Conservation (phyloP, 1,140 invertebrate species). For the Apis laboriosa region DNA sequence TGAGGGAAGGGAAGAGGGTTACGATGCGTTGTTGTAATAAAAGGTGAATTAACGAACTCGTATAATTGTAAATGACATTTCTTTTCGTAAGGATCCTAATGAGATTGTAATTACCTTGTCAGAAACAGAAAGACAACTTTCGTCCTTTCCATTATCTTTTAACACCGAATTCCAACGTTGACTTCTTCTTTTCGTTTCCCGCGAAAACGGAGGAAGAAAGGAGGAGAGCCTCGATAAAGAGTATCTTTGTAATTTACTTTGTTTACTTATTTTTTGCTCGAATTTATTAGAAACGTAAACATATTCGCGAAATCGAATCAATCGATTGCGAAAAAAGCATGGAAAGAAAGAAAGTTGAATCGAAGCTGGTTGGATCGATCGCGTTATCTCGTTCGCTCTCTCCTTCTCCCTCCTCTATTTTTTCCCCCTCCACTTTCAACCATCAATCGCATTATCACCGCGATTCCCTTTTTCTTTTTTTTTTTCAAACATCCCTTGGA, state of each 20-base stretch:
- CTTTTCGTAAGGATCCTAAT: too few relatives aligned
- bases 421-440: not conserved
- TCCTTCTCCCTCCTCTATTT: not conserved
- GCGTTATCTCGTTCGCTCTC: not conserved
- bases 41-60: too few relatives aligned
- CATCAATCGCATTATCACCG: slow-evolving; percentile 42
- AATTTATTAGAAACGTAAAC: too few relatives aligned
- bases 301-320: too few relatives aligned
- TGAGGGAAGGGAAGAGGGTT: too few relatives aligned
- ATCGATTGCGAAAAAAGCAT: too few relatives aligned
- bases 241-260: not conserved
- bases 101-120: slow-evolving; percentile 3
- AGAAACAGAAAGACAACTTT: slow-evolving; percentile 5
- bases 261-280: too few relatives aligned
- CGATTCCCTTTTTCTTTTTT: not conserved
- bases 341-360: too few relatives aligned
- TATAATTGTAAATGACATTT: too few relatives aligned
- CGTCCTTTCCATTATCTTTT: slow-evolving; percentile 5
- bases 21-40: too few relatives aligned
- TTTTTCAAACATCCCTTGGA: slow-evolving; percentile 36
- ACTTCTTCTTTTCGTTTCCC: not conserved
- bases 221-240: not conserved
- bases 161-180: not conserved
- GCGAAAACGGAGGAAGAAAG: too few relatives aligned
- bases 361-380: not conserved